These are phyloP conservation scores for Meriones psammophilus DNA, from an alignment of 2,797 vertebrate species.

Conservation along the genomic window DNA sequence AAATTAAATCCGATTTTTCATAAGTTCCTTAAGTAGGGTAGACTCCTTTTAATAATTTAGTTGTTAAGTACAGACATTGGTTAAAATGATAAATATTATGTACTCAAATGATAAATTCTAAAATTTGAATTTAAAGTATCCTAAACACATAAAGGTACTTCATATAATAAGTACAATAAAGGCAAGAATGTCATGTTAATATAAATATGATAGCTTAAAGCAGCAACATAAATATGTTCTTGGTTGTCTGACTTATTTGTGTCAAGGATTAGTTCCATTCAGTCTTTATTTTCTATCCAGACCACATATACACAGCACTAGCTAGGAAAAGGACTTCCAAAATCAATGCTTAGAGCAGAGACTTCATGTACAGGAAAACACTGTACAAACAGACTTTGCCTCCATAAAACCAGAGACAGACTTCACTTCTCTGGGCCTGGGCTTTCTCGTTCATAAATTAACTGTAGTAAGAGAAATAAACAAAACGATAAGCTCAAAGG, in stretches of 20 bases:
- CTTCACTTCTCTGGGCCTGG: not conserved
- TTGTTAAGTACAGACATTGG: not conserved
- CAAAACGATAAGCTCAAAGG: not conserved
- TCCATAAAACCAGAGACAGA: not conserved
- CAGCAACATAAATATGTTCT: not conserved
- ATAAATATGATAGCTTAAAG: slow-evolving; percentile 44
- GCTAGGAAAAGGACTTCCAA: slow-evolving; percentile 2
- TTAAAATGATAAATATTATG: slow-evolving; percentile 64
- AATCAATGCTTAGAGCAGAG: not conserved
- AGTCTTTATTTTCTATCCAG: slow-evolving; percentile 23
- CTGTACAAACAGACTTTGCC: not conserved
- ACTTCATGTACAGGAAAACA: not conserved
- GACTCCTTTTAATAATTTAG: slow-evolving; percentile 36
- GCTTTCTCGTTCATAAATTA: not conserved
- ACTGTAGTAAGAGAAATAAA: not conserved
- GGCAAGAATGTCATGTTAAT: slow-evolving; percentile 44
- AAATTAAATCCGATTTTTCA: slow-evolving; percentile 12
- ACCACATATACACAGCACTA: not conserved
- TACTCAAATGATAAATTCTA: slow-evolving; percentile 57
- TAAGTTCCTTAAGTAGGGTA: slow-evolving; percentile 44
- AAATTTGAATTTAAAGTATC: slow-evolving; percentile 51
- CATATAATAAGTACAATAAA: slow-evolving; percentile 22
- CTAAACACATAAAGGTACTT: slow-evolving; percentile 5
- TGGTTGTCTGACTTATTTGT: slow-evolving; percentile 55
- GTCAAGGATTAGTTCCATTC: slow-evolving; percentile 33